phyloP scores from a whole-genome alignment of 2,797 vertebrate species.

The Diplodus sargus region DNA sequence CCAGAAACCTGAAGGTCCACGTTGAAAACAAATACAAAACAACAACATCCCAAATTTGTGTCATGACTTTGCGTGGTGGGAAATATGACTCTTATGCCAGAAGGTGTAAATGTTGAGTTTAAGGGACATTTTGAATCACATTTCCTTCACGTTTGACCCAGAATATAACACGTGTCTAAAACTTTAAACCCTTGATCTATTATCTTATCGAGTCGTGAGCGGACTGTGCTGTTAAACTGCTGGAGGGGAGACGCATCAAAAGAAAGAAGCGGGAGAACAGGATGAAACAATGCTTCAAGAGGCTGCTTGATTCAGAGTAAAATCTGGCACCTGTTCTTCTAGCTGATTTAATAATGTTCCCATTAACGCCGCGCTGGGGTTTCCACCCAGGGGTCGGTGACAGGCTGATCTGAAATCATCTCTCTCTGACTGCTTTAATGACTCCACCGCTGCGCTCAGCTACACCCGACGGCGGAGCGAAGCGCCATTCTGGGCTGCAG shows the following conservation, averaged over 20 bases:
- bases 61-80: too few species aligned
- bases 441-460: conserved; percentile 52
- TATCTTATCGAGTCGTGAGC: conserved; percentile 9
- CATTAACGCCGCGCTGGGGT: conserved; percentile 42
- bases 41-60: too few species aligned
- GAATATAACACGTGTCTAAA: neutral
- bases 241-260: neutral
- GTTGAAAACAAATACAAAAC: too few species aligned
- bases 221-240: neutral
- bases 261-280: conserved; percentile 37
- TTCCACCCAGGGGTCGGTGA: conserved; percentile 55
- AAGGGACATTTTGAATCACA: too few species aligned
- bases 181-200: conserved; percentile 18
- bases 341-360: conserved; percentile 69
- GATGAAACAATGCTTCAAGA: conserved; percentile 53
- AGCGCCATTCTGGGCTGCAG: conserved; percentile 23
- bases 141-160: too few species aligned
- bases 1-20: too few species aligned
- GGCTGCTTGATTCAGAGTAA: conserved; percentile 75
- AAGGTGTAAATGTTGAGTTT: too few species aligned
- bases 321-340: conserved; percentile 67
- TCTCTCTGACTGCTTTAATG: conserved; percentile 66
- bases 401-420: conserved; percentile 68
- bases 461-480: conserved; percentile 12
- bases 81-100: too few species aligned